A percentile compares a stretch with the other conserved stretches of the same genome.
phyloP scores from a whole-genome alignment of 2,888 invertebrate genomes.

The Philereme vetulata region DNA sequence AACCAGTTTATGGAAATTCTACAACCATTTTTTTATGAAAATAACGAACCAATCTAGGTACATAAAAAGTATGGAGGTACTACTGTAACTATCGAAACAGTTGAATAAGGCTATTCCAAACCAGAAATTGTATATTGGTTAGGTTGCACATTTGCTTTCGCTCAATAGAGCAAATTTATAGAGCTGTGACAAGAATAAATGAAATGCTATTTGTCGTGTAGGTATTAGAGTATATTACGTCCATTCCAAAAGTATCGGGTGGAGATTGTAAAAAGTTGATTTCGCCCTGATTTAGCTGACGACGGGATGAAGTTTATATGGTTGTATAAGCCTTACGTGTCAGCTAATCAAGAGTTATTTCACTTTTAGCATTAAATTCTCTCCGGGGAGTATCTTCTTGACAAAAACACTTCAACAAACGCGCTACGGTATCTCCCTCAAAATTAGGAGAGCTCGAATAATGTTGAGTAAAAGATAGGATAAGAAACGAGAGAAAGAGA shows the following conservation, averaged over 20 bases:
- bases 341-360: neutral
- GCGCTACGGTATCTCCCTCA: slow-evolving; percentile 6
- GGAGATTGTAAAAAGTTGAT: slow-evolving; percentile 12
- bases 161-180: slow-evolving; percentile 49
- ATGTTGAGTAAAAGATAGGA: slow-evolving; percentile 17
- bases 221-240: slow-evolving; percentile 15
- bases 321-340: slow-evolving; percentile 2
- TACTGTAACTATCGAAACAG: neutral
- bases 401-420: slow-evolving; percentile 1
- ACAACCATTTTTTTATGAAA: neutral
- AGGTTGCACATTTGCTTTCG: slow-evolving; percentile 55
- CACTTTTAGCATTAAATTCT: neutral
- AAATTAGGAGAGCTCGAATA: slow-evolving; percentile 17
- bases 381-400: neutral
- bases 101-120: slow-evolving; percentile 44
- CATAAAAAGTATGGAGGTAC: neutral
- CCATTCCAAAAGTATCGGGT: slow-evolving; percentile 15
- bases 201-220: slow-evolving; percentile 30
- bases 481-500: slow-evolving; percentile 24
- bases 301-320: slow-evolving; percentile 11
- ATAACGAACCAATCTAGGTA: neutral
- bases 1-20: neutral
- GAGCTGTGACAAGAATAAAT: slow-evolving; percentile 51
- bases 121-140: slow-evolving; percentile 57
- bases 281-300: slow-evolving; percentile 11